Percentiles rank a stretch among this genome's conserved stretches.
Conservation (phyloP, 2,888 invertebrate genomes). For the Drosophila fungiperda region DNA sequence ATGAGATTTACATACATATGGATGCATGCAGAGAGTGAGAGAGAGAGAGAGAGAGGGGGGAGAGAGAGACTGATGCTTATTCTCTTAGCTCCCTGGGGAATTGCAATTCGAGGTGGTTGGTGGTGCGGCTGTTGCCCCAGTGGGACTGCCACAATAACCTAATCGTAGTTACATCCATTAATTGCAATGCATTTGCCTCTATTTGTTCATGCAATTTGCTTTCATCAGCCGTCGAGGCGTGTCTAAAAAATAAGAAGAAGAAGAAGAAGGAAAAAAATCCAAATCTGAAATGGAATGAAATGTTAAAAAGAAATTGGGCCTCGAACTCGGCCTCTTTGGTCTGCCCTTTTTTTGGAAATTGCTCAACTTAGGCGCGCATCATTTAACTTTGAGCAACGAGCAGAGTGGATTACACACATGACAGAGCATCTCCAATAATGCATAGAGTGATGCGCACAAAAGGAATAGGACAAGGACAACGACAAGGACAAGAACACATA, state of each 20-base stretch:
- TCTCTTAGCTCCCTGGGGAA: constrained; percentile 18
- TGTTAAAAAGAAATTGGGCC: constrained; percentile 30
- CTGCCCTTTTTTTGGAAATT: constrained; percentile 46
- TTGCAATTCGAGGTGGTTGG: constrained; percentile 22
- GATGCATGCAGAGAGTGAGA: neutral
- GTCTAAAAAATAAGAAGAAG: constrained; percentile 30
- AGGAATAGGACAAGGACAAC: neutral
- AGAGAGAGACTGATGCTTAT: neutral
- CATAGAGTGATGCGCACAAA: constrained; percentile 26
- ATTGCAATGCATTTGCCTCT: constrained; percentile 55
- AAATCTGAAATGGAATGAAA: constrained; percentile 7
- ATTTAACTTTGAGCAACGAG: constrained; percentile 78
- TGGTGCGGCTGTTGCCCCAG: constrained; percentile 15
- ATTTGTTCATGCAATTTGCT: constrained; percentile 67
- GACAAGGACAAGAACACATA: constrained; percentile 12
- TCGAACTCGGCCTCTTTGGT: constrained; percentile 33
- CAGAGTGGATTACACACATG: constrained; percentile 79
- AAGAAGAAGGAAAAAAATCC: neutral
- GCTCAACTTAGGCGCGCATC: constrained; percentile 77
- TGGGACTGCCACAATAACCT: constrained; percentile 25
- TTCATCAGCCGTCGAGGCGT: constrained; percentile 66
- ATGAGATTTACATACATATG: constrained; percentile 28
- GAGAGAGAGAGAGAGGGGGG: neutral
- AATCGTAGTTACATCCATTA: constrained; percentile 28
- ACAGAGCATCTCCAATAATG: constrained; percentile 52